phyloP scores from a whole-genome alignment of 2,113 vertebrate species.

The Vombatus ursinus region DNA sequence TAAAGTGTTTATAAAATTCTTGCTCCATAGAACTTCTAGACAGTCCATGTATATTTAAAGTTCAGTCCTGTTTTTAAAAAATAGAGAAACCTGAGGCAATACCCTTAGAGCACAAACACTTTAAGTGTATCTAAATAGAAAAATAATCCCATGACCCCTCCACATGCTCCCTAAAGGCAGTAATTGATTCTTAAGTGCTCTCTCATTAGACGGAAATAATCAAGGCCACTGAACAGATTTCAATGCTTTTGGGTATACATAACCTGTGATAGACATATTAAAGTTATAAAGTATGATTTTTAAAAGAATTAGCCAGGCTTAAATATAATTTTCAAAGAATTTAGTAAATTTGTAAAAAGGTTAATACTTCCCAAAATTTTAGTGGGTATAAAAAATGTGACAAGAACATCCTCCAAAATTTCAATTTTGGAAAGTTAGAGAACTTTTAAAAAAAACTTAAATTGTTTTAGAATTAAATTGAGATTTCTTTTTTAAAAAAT shows the following conservation, averaged over 20 bases:
- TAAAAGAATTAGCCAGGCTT: not conserved
- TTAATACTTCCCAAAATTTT: not conserved
- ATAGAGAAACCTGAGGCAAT: not conserved
- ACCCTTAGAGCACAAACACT: slow-evolving; percentile 13
- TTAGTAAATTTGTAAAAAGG: not conserved
- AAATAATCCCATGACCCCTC: slow-evolving; percentile 33
- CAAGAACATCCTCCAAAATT: not conserved
- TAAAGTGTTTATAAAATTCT: not conserved
- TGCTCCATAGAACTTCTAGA: slow-evolving; percentile 14
- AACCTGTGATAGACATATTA: not conserved
- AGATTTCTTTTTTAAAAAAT: not conserved
- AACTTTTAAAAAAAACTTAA: not conserved
- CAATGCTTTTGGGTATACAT: not conserved
- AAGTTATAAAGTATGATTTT: slow-evolving; percentile 1
- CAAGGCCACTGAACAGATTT: slow-evolving; percentile 15
- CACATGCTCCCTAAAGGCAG: slow-evolving; percentile 33
- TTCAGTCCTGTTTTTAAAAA: slow-evolving; percentile 27
- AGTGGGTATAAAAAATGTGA: not conserved
- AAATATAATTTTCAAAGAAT: not conserved
- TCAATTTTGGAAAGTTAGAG: not conserved
- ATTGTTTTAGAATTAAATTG: not conserved
- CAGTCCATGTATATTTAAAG: not conserved
- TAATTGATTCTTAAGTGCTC: slow-evolving; percentile 49
- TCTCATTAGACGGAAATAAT: slow-evolving; percentile 47
- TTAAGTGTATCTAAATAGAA: not conserved